Evolutionary conservation across 2,888 invertebrate species (phyloP).

Genomic region (Perdita meconis): DNA sequence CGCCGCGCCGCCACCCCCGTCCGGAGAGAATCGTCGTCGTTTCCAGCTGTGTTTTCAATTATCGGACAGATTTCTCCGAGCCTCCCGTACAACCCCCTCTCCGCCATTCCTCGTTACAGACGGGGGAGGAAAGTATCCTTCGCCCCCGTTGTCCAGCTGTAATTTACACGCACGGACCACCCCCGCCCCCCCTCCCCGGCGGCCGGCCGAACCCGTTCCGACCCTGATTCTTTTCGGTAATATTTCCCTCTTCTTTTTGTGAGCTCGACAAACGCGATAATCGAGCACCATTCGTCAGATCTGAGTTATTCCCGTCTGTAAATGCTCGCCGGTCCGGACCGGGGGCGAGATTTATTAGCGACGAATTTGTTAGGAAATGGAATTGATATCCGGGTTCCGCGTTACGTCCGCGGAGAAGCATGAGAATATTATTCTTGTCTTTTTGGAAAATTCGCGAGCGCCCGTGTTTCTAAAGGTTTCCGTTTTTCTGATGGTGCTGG

Average conservation of each 20-base stretch:
- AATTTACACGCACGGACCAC: constrained; percentile 27
- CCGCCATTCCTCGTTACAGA: constrained; percentile 26
- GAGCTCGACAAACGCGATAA: constrained; percentile 27
- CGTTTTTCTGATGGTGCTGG: too few species aligned
- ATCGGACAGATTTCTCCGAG: constrained; percentile 63
- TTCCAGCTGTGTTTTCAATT: constrained; percentile 69
- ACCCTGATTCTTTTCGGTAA: constrained; percentile 10
- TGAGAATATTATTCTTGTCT: not conserved
- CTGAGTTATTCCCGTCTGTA: constrained; percentile 23
- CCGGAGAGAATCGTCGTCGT: constrained; percentile 50
- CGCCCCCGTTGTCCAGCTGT: constrained; percentile 8
- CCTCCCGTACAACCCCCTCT: too few species aligned
- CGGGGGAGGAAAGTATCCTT: constrained; percentile 17
- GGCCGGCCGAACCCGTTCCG: not conserved
- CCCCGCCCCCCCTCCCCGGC: not conserved
- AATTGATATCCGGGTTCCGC: constrained; percentile 4
- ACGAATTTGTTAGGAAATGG: constrained; percentile 17
- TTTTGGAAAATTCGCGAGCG: not conserved
- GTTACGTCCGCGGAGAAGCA: too few species aligned
- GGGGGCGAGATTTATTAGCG: constrained; percentile 1
- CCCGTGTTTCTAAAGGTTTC: too few species aligned
- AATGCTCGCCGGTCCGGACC: not conserved
- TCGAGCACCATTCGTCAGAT: constrained; percentile 19
- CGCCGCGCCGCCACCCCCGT: too few species aligned
- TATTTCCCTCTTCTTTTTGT: constrained; percentile 10